Conservation (phyloP, 2,888 invertebrate species). For the Halocaridina rubra region DNA sequence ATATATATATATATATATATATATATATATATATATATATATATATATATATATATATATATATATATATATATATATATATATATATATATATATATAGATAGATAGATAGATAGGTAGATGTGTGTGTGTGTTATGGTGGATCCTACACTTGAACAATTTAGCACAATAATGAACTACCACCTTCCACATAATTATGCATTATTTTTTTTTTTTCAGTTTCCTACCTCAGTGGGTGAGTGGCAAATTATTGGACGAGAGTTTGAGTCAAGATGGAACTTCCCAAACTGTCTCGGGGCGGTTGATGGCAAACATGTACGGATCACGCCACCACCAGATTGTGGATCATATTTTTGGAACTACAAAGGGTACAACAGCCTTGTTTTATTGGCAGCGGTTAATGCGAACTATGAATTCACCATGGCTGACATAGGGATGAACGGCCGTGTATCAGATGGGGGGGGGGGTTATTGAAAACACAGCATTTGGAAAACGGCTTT, state of each 20-base stretch:
- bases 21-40: too few species aligned
- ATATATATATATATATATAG: not conserved
- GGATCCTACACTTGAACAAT: too few species aligned
- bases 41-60: too few species aligned
- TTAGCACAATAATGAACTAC: not conserved
- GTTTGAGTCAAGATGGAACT: not conserved
- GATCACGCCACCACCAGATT: not conserved
- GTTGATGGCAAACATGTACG: slow-evolving; percentile 4
- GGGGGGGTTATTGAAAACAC: not conserved
- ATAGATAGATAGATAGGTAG: not conserved
- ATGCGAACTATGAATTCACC: not conserved
- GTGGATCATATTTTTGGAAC: not conserved
- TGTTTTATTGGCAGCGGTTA: not conserved
- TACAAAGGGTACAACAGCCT: not conserved
- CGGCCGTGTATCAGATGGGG: not conserved
- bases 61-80: too few species aligned
- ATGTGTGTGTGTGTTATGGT: too few species aligned
- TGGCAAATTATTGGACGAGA: not conserved
- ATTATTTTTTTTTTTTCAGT: not conserved
- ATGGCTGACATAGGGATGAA: not conserved
- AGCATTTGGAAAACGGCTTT: not conserved
- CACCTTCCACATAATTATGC: not conserved
- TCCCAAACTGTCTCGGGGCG: not conserved
- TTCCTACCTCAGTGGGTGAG: not conserved
- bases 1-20: too few species aligned